Base-by-base conservation (phyloP, 2,888 invertebrate species). In the Drosophila koepferae region DNA sequence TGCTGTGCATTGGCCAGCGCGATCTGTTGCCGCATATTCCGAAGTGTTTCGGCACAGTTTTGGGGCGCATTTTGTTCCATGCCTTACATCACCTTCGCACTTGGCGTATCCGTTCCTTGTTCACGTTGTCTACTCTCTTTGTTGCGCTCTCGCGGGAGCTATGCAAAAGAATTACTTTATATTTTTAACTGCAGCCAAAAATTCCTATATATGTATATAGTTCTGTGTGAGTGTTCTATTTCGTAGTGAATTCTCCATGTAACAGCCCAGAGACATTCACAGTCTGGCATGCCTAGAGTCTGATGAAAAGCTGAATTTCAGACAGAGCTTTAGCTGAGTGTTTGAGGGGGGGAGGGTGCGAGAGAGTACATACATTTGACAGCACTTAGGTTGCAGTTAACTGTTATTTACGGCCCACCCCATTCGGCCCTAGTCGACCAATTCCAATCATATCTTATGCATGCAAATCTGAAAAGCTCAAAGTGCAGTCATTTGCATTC, bases 391-490 rank as follows among this genome's bases (percentile, higher is more conserved):
- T 20, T 9, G 18, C 36, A 31, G 56, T 53, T 62, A 60, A 48
- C 38, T 44, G 18, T 18, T 60, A 51, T 51, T 51, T 36, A 51
- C 16, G 38, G 16, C 53, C 23, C 38, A 16, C 48, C 28, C 28
- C 43, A 28, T 38, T 23, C 5, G 8, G 8, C 31, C n/a, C 20
- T 18, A 49, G n/a, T 62, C 41, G 16, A 44, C 54, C 64, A 68
- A 68, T 58, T 62, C 38, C 61, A 79, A 71, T 75, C 59, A 83
- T 78, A 63, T 56, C 49, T 77, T 89, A 82, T 80, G 74, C 61
- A 86, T 86, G 72, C 75, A 75, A 84, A 82, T 86, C 81, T 64
- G 43, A 18, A 61, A 81, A 70, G 65, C 77, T 46, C 55, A 70
- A 71, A 82, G 66, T 85, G 82, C 80, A 81, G 51, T 63, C 44